Base-by-base conservation (phyloP, 2,113 vertebrate species). In the Laticauda laticaudata region DNA sequence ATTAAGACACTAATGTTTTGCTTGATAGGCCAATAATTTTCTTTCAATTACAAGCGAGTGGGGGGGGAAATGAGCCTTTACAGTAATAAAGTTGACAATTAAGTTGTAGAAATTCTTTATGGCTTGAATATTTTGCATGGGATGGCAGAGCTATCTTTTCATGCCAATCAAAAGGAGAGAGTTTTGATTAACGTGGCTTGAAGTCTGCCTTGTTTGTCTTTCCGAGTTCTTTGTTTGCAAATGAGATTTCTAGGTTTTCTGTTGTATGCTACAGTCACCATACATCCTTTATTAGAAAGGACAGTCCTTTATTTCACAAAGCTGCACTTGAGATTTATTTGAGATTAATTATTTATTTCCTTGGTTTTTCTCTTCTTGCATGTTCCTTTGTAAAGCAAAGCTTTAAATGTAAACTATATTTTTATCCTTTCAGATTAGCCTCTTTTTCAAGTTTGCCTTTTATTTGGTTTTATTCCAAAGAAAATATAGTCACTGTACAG, bases 1-100 rank as follows among this genome's bases (percentile, higher is more conserved):
- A 95, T 95, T 96, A 92, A 91, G 93, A 61, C 94, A 94, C 94
- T 95, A 93, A 95, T 91, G 21, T 26, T 53, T 26, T 48, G 95
- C 95, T 92, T 87, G 88, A 21, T 95, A 93, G 85, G 91, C 86
- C 90, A 39, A 45, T 93, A 92, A 86, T 90, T 94, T 92, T 86
- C 5, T 59, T 94, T 94, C 43, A 81, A 64, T 92, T 93, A 89
- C 69, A 51, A 92, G 39, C 43, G 43, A 92, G 92, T n/a, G 6
- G 18, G 12, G 2, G 1, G 59, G 88, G 89, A 64, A 5, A 90
- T 6, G 91, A 24, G 5, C 20, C 7, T 20, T 12, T 53, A 11
- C 45, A 18, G 43, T 23, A 11, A 93, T 87, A 93, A 95, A 95
- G 93, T 93, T 93, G 92, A 26, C 55, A 23, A 43, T 86, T 15